Percentiles rank a stretch among this genome's conserved stretches.
phyloP scores from a whole-genome alignment of 2,113 vertebrate genomes.

The Probosciger aterrimus region DNA sequence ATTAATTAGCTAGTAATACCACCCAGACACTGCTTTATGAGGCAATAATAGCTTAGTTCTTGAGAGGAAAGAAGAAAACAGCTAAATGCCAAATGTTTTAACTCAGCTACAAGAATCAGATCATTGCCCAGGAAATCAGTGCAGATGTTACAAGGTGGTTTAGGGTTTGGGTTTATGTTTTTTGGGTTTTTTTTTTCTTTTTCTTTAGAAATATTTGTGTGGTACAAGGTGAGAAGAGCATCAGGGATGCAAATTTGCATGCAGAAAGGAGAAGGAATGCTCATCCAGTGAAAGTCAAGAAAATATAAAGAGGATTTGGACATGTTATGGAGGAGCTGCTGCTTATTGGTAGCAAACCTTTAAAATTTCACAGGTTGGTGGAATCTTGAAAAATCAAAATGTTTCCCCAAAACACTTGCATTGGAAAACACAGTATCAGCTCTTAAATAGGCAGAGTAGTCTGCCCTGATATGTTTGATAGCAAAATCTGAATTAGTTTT shows the following conservation, averaged over 20 bases:
- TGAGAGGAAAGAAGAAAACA: neutral
- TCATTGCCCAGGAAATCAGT: neutral
- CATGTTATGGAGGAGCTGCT: neutral
- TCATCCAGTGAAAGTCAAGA: neutral
- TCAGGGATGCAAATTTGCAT: neutral
- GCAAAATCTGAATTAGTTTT: neutral
- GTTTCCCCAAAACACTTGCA: neutral
- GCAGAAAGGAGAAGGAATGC: neutral
- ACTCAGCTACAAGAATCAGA: neutral
- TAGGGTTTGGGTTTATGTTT: neutral
- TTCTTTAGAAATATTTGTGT: neutral
- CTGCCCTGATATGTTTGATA: neutral
- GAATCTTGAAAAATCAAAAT: neutral
- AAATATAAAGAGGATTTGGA: neutral
- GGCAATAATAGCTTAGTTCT: neutral
- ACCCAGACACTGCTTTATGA: neutral
- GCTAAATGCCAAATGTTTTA: neutral
- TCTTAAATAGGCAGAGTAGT: neutral
- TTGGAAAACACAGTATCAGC: neutral
- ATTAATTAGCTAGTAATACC: constrained; percentile 10
- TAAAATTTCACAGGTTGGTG: neutral
- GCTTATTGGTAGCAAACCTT: neutral
- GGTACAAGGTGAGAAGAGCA: neutral
- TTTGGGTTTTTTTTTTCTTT: neutral
- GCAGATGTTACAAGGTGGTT: neutral